These are phyloP conservation scores for Anoura caudifer DNA, from an alignment of 2,113 vertebrate species.

Conservation along the genomic window DNA sequence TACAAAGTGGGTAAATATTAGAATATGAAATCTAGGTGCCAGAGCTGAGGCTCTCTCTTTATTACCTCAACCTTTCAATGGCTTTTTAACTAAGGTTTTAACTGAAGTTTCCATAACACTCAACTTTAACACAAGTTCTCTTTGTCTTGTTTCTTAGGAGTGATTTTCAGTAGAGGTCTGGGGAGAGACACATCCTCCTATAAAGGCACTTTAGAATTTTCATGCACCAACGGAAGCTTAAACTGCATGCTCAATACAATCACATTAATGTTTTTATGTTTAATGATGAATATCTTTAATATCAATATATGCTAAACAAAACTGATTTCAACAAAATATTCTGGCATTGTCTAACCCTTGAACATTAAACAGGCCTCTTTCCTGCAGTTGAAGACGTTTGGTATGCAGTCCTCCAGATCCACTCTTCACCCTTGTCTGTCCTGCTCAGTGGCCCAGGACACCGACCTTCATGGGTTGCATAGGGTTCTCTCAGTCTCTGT, in stretches of 20 bases:
- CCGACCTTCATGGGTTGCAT: neutral
- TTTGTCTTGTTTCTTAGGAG: neutral
- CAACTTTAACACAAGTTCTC: neutral
- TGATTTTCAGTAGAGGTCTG: neutral
- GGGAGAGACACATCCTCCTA: neutral
- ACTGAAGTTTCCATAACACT: neutral
- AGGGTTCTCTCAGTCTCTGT: neutral
- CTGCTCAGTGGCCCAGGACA: neutral
- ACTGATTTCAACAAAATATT: neutral
- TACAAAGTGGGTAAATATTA: neutral
- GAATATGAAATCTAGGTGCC: conserved; percentile 3
- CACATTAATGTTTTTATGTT: neutral
- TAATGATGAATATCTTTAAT: neutral
- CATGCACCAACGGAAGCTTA: neutral
- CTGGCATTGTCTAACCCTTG: neutral
- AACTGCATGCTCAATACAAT: neutral
- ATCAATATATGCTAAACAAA: neutral
- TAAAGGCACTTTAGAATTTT: neutral
- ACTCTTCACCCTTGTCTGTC: neutral
- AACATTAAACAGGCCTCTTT: neutral
- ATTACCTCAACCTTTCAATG: neutral
- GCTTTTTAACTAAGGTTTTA: neutral
- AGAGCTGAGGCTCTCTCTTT: neutral
- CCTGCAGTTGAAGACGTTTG: neutral
- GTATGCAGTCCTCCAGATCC: neutral